phyloP scores from a whole-genome alignment of 2,888 invertebrate species.

The Hirtodrosophila cameraria region DNA sequence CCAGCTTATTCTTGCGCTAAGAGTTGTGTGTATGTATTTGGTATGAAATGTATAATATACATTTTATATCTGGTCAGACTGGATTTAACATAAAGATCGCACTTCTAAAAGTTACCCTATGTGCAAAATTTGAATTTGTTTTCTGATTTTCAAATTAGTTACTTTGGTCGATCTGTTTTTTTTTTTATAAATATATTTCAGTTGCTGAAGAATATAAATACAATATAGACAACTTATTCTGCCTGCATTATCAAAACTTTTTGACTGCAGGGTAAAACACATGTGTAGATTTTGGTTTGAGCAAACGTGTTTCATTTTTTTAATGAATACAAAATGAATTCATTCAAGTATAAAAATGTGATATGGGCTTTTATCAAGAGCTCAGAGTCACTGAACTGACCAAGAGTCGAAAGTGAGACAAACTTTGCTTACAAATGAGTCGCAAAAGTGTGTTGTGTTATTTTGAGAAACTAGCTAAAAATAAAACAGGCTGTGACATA shows the following conservation, averaged over 20 bases:
- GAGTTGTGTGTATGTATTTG: neutral
- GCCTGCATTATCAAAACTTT: slow-evolving; percentile 1
- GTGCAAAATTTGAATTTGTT: too few relatives aligned
- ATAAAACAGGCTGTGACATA: slow-evolving; percentile 1
- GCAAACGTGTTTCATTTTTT: slow-evolving; percentile 43
- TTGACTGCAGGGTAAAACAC: neutral
- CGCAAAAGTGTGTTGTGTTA: slow-evolving; percentile 2
- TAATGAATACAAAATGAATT: slow-evolving; percentile 12
- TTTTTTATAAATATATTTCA: too few relatives aligned
- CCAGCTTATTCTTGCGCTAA: slow-evolving; percentile 1
- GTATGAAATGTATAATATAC: too few relatives aligned
- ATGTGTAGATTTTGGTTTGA: slow-evolving; percentile 7
- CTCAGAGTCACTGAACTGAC: slow-evolving; percentile 21
- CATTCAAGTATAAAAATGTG: neutral
- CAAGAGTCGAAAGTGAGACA: neutral
- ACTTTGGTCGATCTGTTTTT: too few relatives aligned
- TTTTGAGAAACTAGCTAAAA: slow-evolving; percentile 1
- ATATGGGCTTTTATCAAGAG: neutral
- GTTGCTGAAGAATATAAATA: too few relatives aligned
- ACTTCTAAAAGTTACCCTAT: too few relatives aligned
- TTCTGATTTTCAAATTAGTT: too few relatives aligned
- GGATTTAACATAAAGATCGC: slow-evolving; percentile 22
- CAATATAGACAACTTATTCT: too few relatives aligned
- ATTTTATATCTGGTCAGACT: slow-evolving; percentile 50
- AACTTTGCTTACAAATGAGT: neutral